Percentiles rank a stretch among this genome's conserved stretches.
phyloP scores from a whole-genome alignment of 2,888 invertebrate species.

The Drosophila ustulata region DNA sequence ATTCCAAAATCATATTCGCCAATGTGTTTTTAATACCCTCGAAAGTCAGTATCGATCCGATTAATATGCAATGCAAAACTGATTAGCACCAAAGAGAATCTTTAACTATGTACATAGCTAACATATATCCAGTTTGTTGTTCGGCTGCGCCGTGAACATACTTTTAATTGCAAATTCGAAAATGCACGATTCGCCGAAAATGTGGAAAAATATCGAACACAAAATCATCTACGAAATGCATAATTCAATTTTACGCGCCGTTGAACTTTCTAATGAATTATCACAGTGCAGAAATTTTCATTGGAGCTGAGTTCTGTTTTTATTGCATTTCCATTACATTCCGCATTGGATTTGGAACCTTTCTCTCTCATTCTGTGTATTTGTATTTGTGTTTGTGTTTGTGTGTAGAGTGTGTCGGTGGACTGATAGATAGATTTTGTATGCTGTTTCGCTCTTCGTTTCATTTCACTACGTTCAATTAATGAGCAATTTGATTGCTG shows the following conservation, averaged over 20 bases:
- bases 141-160: conserved; percentile 1
- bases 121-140: background rate
- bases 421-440: conserved; percentile 18
- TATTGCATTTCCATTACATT: conserved; percentile 70
- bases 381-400: conserved; percentile 3
- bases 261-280: conserved; percentile 74
- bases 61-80: background rate
- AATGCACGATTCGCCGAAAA: conserved; percentile 27
- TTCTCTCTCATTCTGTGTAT: background rate
- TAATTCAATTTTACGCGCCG: conserved; percentile 77
- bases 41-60: too few species aligned
- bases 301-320: conserved; percentile 48
- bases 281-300: conserved; percentile 51
- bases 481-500: conserved; percentile 68
- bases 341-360: conserved; percentile 45
- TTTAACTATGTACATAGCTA: conserved; percentile 1
- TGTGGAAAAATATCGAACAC: conserved; percentile 54
- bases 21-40: too few species aligned
- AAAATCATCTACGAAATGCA: conserved; percentile 75
- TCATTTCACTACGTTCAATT: conserved; percentile 51
- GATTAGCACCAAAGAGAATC: background rate
- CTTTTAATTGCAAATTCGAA: conserved; percentile 52
- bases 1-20: too few species aligned
- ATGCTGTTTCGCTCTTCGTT: conserved; percentile 26
- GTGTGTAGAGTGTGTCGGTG: background rate